Evolutionary conservation across 1,140 invertebrate species (phyloP).

Genomic region (Drosophila repleta): DNA sequence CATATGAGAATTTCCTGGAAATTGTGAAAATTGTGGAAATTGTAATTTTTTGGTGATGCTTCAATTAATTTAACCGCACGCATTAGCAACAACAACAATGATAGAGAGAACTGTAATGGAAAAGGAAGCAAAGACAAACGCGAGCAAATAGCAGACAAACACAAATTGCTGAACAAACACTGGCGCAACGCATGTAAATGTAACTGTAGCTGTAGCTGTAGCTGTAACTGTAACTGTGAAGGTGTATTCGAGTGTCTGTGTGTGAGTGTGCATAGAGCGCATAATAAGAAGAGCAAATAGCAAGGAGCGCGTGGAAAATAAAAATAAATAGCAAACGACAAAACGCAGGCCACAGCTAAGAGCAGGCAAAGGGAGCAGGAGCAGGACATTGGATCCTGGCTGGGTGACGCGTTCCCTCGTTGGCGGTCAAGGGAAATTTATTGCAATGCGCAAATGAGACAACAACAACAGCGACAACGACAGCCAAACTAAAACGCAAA

Average conservation of each 20-base stretch:
- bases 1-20: constrained; percentile 12
- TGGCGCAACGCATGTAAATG: constrained; percentile 53
- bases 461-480: constrained; percentile 55
- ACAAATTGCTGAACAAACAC: constrained; percentile 59
- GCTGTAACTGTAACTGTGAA: constrained; percentile 55
- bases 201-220: constrained; percentile 40
- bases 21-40: constrained; percentile 6
- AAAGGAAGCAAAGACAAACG: constrained; percentile 45
- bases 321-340: constrained; percentile 73
- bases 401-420: constrained; percentile 73
- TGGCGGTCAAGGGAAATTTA: constrained; percentile 79
- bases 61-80: constrained; percentile 65
- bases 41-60: constrained; percentile 58
- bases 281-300: constrained; percentile 77
- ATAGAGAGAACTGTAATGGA: constrained; percentile 26
- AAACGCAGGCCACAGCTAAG: constrained; percentile 45
- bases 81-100: constrained; percentile 7
- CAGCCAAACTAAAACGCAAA: constrained; percentile 58
- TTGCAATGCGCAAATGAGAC: constrained; percentile 78
- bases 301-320: constrained; percentile 72
- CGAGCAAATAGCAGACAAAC: constrained; percentile 42
- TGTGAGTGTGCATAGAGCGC: constrained; percentile 37
- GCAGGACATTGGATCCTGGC: constrained; percentile 21
- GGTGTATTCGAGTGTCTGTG: constrained; percentile 22
- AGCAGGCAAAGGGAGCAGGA: constrained; percentile 9